Conservation (phyloP, 2,888 invertebrate species). For the Dolichopus griseipennis region DNA sequence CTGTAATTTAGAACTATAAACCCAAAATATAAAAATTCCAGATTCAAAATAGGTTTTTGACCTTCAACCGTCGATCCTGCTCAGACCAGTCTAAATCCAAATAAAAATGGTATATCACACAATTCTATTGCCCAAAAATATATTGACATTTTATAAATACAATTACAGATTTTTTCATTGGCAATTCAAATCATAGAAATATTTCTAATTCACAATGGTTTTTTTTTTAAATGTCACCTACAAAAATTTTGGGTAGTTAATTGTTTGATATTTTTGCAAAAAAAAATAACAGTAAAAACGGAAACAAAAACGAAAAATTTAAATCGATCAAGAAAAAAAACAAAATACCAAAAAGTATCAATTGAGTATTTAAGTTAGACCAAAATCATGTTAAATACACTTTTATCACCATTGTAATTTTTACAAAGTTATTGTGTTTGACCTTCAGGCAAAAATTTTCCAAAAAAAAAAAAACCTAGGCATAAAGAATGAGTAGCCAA, state of each 20-base stretch:
- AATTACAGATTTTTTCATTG: no score
- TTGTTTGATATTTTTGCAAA: not conserved
- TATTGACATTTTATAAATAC: no score
- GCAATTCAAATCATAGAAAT: no score
- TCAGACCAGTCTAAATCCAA: no score
- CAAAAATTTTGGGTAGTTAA: not conserved
- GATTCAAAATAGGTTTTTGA: no score
- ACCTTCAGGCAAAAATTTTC: not conserved
- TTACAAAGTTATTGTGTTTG: not conserved
- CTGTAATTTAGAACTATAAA: no score
- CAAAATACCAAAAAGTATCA: not conserved
- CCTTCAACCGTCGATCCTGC: no score
- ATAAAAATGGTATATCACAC: no score
- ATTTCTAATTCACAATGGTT: no score
- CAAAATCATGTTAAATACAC: not conserved
- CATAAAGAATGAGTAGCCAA: not conserved
- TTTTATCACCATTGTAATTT: constrained; percentile 1
- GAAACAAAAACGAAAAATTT: not conserved
- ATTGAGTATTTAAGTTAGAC: not conserved
- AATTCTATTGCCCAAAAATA: no score
- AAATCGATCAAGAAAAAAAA: not conserved
- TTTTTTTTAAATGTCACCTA: not conserved
- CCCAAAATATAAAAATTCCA: no score
- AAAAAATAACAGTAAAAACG: not conserved
- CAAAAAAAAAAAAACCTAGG: not conserved